phyloP scores from a whole-genome alignment of 1,140 invertebrate species.

The Periplaneta americana region DNA sequence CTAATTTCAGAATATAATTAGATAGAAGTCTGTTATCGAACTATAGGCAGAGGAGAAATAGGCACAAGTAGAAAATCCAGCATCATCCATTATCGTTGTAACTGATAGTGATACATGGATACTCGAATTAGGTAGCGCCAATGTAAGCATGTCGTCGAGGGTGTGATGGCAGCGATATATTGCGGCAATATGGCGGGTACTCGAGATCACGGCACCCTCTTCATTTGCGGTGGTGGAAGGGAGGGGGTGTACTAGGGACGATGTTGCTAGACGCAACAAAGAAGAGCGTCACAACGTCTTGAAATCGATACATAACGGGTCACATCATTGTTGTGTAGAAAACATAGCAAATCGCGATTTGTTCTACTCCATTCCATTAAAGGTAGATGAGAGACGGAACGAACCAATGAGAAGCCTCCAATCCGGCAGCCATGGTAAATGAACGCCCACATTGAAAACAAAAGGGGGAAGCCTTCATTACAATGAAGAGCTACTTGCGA shows the following conservation, averaged over 20 bases:
- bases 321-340: not conserved
- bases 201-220: not conserved
- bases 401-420: conserved; percentile 38
- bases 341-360: not conserved
- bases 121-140: too few species aligned
- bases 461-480: conserved; percentile 35
- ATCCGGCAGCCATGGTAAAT: conserved; percentile 45
- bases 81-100: too few species aligned
- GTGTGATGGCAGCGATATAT: too few species aligned
- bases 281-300: not conserved
- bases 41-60: too few species aligned
- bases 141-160: too few species aligned
- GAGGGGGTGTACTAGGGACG: not conserved
- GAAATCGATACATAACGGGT: not conserved
- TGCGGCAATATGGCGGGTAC: not conserved
- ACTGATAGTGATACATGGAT: too few species aligned
- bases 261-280: not conserved
- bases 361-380: not conserved
- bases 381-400: conserved; percentile 26
- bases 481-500: conserved; percentile 37
- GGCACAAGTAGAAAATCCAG: too few species aligned
- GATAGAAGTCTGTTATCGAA: too few species aligned
- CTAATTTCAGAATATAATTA: too few species aligned
- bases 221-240: not conserved
- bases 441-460: conserved; percentile 42